Evolutionary conservation across 2,888 invertebrate species (phyloP).

Genomic region (Pseudococcus viburni): DNA sequence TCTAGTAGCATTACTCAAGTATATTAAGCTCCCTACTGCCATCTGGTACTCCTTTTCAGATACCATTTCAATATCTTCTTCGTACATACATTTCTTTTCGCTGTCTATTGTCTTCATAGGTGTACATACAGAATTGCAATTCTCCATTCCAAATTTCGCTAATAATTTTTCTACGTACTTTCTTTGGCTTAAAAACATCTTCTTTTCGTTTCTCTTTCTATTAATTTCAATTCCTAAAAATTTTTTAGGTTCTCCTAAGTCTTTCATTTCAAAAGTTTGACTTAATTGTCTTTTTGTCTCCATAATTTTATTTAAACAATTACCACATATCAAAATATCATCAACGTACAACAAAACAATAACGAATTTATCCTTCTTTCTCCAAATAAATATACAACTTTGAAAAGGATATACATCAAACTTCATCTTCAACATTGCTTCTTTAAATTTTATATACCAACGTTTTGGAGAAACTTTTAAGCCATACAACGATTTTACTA

Average conservation of each 20-base stretch:
- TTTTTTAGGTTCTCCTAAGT: constrained; percentile 33
- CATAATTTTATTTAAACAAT: neutral
- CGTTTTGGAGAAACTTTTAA: neutral
- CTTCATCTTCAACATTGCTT: neutral
- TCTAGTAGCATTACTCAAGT: neutral
- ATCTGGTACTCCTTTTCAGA: neutral
- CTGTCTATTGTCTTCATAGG: neutral
- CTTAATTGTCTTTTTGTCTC: neutral
- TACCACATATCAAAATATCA: neutral
- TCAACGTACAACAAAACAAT: constrained; percentile 9
- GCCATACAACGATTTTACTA: neutral
- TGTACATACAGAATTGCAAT: neutral
- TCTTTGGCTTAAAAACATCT: neutral
- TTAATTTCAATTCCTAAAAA: constrained; percentile 48
- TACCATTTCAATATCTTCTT: neutral
- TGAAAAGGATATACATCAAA: neutral
- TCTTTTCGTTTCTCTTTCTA: neutral
- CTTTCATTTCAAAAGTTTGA: constrained; percentile 16
- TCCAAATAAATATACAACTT: constrained; percentile 3
- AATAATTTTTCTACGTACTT: constrained; percentile 16
- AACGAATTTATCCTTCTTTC: neutral
- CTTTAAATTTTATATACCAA: constrained; percentile 57
- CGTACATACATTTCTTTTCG: neutral
- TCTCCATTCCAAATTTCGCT: neutral
- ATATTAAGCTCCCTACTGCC: neutral